phyloP scores from a whole-genome alignment of 2,797 vertebrate species.

The Sebastes steindachneri region DNA sequence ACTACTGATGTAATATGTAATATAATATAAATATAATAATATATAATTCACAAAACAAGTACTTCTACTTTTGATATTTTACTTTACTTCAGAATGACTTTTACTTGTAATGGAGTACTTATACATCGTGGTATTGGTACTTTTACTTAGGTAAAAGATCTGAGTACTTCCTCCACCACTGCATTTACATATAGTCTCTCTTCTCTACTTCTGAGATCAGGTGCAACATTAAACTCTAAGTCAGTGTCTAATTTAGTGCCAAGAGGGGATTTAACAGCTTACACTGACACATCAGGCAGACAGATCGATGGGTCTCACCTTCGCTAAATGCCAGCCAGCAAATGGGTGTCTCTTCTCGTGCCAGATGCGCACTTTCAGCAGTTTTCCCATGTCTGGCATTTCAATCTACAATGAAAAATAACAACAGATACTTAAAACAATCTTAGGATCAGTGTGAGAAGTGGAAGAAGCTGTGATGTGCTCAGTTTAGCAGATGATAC shows the following conservation, averaged over 20 bases:
- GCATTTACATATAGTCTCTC: neutral
- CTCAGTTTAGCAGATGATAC: slow-evolving; percentile 66
- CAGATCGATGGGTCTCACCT: slow-evolving; percentile 80
- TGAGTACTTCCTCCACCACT: neutral
- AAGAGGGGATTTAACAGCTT: neutral
- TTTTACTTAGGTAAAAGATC: too few relatives aligned
- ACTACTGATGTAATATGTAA: too few relatives aligned
- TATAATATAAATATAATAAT: too few relatives aligned
- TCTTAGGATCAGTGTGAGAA: neutral
- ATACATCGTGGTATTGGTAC: too few relatives aligned
- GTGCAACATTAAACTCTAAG: neutral
- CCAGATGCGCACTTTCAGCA: slow-evolving; percentile 94
- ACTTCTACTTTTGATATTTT: too few relatives aligned
- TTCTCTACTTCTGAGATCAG: neutral
- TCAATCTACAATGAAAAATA: slow-evolving; percentile 84
- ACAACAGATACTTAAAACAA: neutral
- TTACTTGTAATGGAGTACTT: too few relatives aligned
- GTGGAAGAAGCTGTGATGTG: neutral
- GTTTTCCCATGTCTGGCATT: slow-evolving; percentile 90
- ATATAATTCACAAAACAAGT: too few relatives aligned
- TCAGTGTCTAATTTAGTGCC: neutral
- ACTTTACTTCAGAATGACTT: too few relatives aligned
- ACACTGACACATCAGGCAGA: slow-evolving; percentile 26
- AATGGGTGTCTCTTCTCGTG: slow-evolving; percentile 93
- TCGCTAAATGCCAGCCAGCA: slow-evolving; percentile 95